Base-by-base conservation (phyloP, 2,797 vertebrate genomes). In the Selene dorsalis region DNA sequence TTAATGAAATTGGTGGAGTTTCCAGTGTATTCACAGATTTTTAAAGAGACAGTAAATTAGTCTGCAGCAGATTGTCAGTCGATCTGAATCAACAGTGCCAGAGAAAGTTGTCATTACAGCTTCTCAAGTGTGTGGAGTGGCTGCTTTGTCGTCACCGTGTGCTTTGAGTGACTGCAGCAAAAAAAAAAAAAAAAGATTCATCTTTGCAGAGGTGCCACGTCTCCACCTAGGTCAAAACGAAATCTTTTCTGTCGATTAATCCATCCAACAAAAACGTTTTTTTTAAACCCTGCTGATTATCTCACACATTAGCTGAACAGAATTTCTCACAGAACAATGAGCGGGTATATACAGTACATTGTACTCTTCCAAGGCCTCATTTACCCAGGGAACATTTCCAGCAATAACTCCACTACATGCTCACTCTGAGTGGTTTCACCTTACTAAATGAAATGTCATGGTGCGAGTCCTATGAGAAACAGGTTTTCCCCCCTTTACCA, bases 371-470 rank as follows among this genome's bases (percentile, higher is more conserved):
- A 28, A 62, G 11, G 62, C 2, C 26, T 17, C 48, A 26, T 48
- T 60, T 43, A 69, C 56, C 61, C 24, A 12, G 69, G 73, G 73
- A 83, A 28, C 56, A 4, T 56, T 80, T 69, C 38, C 68, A 56
- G 41, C 55, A 59, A 39, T 11, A 64, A 8, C 22, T n/a, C 48
- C 13, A 1, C 22, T 22, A 28, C 70, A 48, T 14, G 6, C 22
- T 48, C 16, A 0, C 59, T n/a, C 16, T 0, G 1, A 58, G 78
- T 60, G 60, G 80, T 87, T 73, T 79, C 56, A 72, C 73, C 28
- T 74, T 16, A 62, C 24, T 28, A 77, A 79, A 87, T 70, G 53
- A 80, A 86, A 75, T 14, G 22, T 45, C 3, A n/a, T 2, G 14
- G 55, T 11, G 8, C 4, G 38, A 55, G 22, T 81, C 61, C 52